phyloP scores from a whole-genome alignment of 92 coral and sea anemone genomes.

The Pocillopora meandrina region DNA sequence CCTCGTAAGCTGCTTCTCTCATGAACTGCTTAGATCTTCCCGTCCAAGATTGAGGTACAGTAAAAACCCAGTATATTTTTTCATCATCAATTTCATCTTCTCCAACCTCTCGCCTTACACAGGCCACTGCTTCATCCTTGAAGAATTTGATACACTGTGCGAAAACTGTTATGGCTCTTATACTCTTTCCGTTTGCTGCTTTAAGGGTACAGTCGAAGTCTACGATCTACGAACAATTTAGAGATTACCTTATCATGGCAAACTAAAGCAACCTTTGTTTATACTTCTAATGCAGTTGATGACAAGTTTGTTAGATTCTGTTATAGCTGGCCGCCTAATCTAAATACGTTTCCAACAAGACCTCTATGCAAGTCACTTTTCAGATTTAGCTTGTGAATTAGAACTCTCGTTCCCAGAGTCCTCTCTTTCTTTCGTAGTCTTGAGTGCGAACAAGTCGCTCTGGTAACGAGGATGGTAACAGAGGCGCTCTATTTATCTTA shows the following conservation, averaged over 20 bases:
- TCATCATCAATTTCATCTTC: not conserved
- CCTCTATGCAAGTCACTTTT: no score
- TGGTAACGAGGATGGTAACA: no score
- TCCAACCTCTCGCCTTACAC: slow-evolving; percentile 7
- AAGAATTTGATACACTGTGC: slow-evolving; percentile 18
- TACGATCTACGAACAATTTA: not conserved
- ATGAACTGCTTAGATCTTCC: slow-evolving; percentile 25
- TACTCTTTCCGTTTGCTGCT: slow-evolving; percentile 4
- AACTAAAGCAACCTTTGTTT: no score
- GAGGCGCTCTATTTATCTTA: no score
- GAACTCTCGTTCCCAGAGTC: no score
- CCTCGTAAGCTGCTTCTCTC: slow-evolving; percentile 30
- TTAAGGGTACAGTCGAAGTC: not conserved
- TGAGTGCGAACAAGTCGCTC: no score
- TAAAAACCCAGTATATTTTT: slow-evolving; percentile 11
- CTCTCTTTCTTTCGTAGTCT: no score
- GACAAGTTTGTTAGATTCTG: not conserved
- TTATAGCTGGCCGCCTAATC: no score
- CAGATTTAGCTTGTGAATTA: no score
- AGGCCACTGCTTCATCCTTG: not conserved
- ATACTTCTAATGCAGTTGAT: not conserved
- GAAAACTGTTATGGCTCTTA: slow-evolving; percentile 11
- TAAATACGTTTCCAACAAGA: no score
- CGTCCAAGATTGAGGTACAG: slow-evolving; percentile 1
- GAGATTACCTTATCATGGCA: no score